Conservation (phyloP, 1,140 invertebrate genomes). For the Camponotus floridanus region DNA sequence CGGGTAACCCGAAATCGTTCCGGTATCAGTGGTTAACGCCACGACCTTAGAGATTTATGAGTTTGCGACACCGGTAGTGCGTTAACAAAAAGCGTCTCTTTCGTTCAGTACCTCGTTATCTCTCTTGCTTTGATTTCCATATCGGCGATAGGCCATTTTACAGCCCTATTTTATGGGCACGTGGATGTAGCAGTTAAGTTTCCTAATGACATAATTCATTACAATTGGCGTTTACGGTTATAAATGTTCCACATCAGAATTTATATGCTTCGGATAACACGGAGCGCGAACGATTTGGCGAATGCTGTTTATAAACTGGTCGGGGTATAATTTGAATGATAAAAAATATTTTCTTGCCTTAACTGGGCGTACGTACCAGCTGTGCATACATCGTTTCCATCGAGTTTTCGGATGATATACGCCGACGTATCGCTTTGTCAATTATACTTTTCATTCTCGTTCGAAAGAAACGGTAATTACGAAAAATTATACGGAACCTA, state of each 20-base stretch:
- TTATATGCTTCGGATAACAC: constrained; percentile 31
- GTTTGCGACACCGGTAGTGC: constrained; percentile 43
- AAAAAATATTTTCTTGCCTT: constrained; percentile 4
- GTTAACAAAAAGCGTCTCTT: constrained; percentile 41
- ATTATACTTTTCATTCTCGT: constrained; percentile 27
- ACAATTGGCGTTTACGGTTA: constrained; percentile 22
- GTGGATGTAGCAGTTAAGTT: constrained; percentile 27
- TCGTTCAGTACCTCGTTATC: constrained; percentile 41
- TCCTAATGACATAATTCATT: constrained; percentile 51
- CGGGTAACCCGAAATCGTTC: constrained; percentile 48
- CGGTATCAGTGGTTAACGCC: constrained; percentile 51
- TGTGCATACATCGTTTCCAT: background rate
- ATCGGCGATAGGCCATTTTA: constrained; percentile 22
- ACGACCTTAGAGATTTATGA: constrained; percentile 64
- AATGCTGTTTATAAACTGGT: background rate
- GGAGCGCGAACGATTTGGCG: background rate
- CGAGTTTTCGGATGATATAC: background rate
- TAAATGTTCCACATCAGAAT: constrained; percentile 18
- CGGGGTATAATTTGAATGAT: background rate
- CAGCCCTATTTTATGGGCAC: constrained; percentile 9
- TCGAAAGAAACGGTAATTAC: constrained; percentile 34
- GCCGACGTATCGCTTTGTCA: background rate
- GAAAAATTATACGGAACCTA: constrained; percentile 48
- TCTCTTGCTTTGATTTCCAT: constrained; percentile 12
- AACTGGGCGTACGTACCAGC: background rate